These are phyloP conservation scores for Dromaius novaehollandiae DNA, from an alignment of 2,113 vertebrate genomes.

Conservation along the genomic window DNA sequence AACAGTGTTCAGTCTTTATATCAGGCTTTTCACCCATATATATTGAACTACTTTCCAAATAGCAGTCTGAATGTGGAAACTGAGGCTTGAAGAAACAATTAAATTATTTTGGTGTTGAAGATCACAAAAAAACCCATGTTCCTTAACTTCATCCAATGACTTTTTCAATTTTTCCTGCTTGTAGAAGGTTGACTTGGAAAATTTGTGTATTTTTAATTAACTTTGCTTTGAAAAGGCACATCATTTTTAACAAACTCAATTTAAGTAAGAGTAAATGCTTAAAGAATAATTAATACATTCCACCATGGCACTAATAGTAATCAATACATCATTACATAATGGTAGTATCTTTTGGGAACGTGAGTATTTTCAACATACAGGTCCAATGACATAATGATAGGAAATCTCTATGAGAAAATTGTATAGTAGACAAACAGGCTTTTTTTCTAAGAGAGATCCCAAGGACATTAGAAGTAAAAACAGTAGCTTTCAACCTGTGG, in stretches of 20 bases:
- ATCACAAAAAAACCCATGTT: background rate
- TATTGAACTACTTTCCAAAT: conserved; percentile 25
- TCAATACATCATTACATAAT: background rate
- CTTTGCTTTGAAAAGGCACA: background rate
- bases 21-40: background rate
- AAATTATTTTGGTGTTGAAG: background rate
- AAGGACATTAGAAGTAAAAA: background rate
- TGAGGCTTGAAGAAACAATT: background rate
- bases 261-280: background rate
- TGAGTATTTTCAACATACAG: background rate
- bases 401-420: background rate
- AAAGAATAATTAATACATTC: background rate
- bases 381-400: background rate
- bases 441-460: background rate
- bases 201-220: background rate
- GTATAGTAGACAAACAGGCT: background rate
- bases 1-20: conserved; percentile 1
- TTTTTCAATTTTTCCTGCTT: background rate
- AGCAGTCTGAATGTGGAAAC: background rate
- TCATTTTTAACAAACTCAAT: background rate
- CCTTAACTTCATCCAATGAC: background rate
- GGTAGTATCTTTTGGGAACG: background rate
- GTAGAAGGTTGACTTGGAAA: background rate
- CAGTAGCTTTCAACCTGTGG: background rate
- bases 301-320: background rate